phyloP scores from a whole-genome alignment of 2,113 vertebrate species.

The Bubo bubo region DNA sequence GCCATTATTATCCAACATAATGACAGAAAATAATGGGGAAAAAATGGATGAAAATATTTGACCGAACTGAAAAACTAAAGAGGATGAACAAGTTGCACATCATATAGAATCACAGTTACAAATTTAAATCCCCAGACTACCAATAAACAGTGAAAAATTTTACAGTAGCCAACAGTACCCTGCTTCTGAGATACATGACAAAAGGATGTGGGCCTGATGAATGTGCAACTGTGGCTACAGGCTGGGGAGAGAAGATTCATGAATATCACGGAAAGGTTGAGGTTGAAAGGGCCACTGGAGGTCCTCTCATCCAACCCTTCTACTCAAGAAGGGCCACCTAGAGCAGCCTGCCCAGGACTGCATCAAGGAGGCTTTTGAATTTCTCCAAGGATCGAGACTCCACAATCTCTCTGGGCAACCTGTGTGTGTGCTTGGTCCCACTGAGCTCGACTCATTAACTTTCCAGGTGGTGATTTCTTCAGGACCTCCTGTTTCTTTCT shows the following conservation, averaged over 20 bases:
- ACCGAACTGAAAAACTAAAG: background rate
- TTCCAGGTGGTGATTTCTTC: background rate
- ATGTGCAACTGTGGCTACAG: background rate
- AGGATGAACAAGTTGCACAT: background rate
- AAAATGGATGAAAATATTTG: background rate
- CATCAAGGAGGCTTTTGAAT: background rate
- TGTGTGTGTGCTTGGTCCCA: background rate
- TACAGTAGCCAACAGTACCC: background rate
- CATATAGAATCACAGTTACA: background rate
- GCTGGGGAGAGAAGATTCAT: background rate
- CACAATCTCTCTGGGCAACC: background rate
- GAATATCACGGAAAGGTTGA: background rate
- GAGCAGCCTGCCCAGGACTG: background rate
- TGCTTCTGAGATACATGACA: background rate
- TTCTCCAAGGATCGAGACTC: background rate
- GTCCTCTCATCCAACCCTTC: background rate
- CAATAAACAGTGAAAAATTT: background rate
- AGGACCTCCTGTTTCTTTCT: background rate
- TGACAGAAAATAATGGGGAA: background rate
- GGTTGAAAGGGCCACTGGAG: background rate
- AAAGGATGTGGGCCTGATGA: fast-evolving
- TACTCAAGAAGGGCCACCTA: background rate
- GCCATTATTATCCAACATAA: background rate
- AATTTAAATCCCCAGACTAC: background rate
- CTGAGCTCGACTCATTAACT: background rate